Base-by-base conservation (phyloP, 1,140 invertebrate genomes). In the Lordiphosa mommai region DNA sequence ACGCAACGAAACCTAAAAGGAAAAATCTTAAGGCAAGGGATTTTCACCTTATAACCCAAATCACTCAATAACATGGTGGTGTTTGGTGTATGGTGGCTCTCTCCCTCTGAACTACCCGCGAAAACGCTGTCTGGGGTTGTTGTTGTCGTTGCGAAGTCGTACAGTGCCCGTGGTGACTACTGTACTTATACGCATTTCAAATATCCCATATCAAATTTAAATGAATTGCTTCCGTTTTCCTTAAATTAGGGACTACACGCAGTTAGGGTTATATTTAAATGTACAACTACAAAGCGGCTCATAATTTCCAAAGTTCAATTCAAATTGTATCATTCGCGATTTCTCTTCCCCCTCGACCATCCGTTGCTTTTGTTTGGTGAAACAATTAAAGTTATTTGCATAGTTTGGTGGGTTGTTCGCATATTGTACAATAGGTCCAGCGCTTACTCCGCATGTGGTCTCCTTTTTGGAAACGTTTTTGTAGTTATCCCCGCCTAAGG, bases 331-430 rank as follows among this genome's bases (percentile, higher is more conserved):
- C 67, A 53, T 72, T 73, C 63, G 48, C 72, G 57, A 68, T 58
- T 76, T 55, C 53, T 52, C 43, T 76, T 67, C 57, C 38, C 52
- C 64, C 58, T 69, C 12, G 29, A 37, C 32, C 43, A 32, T n/a
- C 37, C n/a, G 16, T 17, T 76, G 57, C 68, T 49, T 67, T 84
- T 84, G 77, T 84, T 84, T 84, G 72, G 59, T 60, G 53, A 84
- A 84, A 84, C 77, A 84, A 84, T 84, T 84, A 84, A 84, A 77
- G 68, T 72, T 84, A 84, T 84, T 84, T 84, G 77, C 77, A 82
- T 84, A 82, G 79, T 64, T 43, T 44, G 61, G 59, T 71, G 53
- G 70, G 64, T 66, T 53, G 52, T 33, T 33, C 52, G 12, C 49
- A 48, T 33, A 43, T 40, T 20, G 34, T 43, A 29, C 32, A 52